Conservation (phyloP, 1,140 invertebrate genomes). For the Thalassaphorura encarpata region DNA sequence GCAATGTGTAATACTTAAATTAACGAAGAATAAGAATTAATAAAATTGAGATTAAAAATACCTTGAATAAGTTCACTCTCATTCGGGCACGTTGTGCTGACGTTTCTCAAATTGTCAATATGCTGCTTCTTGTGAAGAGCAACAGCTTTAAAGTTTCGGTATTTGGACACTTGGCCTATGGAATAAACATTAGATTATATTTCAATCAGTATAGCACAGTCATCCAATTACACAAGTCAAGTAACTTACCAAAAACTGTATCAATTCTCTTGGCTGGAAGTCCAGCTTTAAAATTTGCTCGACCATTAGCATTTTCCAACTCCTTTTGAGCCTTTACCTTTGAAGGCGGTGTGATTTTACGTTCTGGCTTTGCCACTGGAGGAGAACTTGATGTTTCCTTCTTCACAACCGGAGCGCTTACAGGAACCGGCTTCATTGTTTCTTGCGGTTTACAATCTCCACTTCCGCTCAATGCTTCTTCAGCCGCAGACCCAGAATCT, state of each 20-base stretch:
- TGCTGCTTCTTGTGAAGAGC: constrained; percentile 78
- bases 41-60: constrained; percentile 36
- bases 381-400: not conserved
- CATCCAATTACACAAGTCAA: constrained; percentile 10
- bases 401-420: too few relatives aligned
- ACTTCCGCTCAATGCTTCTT: too few relatives aligned
- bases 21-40: not conserved
- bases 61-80: constrained; percentile 88
- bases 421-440: too few relatives aligned
- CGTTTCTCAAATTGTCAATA: constrained; percentile 82
- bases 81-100: constrained; percentile 80
- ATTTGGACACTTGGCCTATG: constrained; percentile 79
- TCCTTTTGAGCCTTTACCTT: not conserved
- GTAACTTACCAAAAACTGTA: constrained; percentile 62
- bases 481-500: too few relatives aligned
- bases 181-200: too few relatives aligned
- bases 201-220: constrained; percentile 7
- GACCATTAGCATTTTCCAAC: not conserved
- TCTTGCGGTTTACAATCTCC: too few relatives aligned
- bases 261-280: constrained; percentile 64
- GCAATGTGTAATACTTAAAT: constrained; percentile 1
- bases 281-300: not conserved
- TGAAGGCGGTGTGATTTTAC: constrained; percentile 19
- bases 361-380: constrained; percentile 27
- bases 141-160: constrained; percentile 81